A percentile compares a stretch with the other conserved stretches of the same genome.
phyloP scores from a whole-genome alignment of 1,140 invertebrate species.

The Diplogasteroides magnus region DNA sequence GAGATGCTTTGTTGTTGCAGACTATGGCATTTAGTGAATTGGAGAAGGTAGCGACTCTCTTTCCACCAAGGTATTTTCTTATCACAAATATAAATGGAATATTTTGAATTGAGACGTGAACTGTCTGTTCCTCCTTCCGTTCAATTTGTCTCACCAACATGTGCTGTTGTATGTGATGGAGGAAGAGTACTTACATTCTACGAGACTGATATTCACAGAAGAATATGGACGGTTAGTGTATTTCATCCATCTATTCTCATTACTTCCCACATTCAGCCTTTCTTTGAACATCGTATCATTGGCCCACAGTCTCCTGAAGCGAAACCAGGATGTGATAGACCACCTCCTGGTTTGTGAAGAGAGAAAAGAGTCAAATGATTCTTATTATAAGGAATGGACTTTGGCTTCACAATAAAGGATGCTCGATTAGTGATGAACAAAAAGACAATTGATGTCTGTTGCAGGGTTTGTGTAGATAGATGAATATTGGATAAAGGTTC shows the following conservation, averaged over 20 bases:
- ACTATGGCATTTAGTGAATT: not conserved
- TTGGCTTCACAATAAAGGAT: not conserved
- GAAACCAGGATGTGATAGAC: not conserved
- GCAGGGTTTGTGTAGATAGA: not conserved
- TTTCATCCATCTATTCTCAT: not conserved
- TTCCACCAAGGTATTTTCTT: not conserved
- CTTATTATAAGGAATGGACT: not conserved
- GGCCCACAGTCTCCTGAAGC: not conserved
- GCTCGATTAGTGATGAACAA: not conserved
- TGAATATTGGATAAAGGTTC: not conserved
- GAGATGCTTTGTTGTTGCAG: no score
- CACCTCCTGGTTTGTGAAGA: not conserved
- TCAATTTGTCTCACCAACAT: not conserved
- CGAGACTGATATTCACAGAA: not conserved
- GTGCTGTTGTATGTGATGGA: not conserved
- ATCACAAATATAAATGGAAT: not conserved
- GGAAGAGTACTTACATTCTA: not conserved
- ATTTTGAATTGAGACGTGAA: not conserved
- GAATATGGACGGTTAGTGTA: not conserved
- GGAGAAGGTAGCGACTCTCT: not conserved
- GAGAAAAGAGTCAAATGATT: not conserved
- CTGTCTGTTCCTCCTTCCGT: no score
- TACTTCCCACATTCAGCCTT: not conserved
- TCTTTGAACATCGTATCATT: not conserved
- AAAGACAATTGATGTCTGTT: not conserved